A percentile compares a stretch with the other conserved stretches of the same genome.
These are phyloP conservation scores for Tyrannus savana DNA, from an alignment of 2,113 vertebrate genomes.

Conservation along the genomic window DNA sequence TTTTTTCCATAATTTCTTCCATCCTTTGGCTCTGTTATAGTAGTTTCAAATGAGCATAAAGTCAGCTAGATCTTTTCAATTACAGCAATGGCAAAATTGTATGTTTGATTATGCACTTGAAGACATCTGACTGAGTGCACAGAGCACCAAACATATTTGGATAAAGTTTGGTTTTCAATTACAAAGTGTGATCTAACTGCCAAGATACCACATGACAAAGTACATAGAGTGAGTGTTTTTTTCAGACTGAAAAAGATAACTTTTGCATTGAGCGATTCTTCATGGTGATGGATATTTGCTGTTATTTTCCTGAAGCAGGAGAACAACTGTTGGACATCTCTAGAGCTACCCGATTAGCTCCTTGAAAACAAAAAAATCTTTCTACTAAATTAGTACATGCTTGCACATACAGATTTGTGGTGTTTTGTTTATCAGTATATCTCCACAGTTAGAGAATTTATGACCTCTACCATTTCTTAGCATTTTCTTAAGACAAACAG, in stretches of 20 bases:
- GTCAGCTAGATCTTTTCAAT: neutral
- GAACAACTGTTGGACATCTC: neutral
- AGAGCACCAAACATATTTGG: neutral
- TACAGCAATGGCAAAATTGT: neutral
- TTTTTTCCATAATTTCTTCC: neutral
- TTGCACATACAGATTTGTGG: neutral
- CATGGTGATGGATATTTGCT: slow-evolving; percentile 47
- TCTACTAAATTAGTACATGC: neutral
- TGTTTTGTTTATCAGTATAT: neutral
- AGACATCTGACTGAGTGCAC: neutral
- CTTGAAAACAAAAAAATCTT: neutral
- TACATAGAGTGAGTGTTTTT: neutral
- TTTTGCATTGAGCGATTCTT: slow-evolving; percentile 32
- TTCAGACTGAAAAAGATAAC: slow-evolving; percentile 9
- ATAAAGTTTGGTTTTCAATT: slow-evolving; percentile 60
- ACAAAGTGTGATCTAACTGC: slow-evolving; percentile 43
- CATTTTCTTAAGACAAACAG: neutral
- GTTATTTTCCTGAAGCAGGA: neutral
- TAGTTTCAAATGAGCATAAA: neutral
- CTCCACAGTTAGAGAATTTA: neutral
- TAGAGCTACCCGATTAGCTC: neutral
- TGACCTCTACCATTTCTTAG: neutral
- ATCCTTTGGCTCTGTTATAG: neutral
- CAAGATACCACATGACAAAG: slow-evolving; percentile 57
- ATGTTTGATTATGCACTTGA: neutral